Base-by-base conservation (phyloP, 1,140 invertebrate species). In the Lineus longissimus region DNA sequence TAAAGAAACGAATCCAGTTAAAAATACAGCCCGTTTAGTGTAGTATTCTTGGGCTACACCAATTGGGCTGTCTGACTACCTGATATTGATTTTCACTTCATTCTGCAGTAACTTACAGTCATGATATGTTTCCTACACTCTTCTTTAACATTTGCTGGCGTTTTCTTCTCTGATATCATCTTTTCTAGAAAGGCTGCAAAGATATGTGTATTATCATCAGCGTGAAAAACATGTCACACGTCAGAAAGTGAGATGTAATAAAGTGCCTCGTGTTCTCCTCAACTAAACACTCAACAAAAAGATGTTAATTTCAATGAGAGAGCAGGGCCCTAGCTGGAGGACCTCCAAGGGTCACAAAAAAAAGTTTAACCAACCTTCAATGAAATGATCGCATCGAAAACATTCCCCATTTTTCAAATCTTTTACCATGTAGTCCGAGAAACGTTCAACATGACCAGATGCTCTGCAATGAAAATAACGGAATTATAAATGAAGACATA, bases 391-490 rank as follows among this genome's bases (percentile, higher is more conserved):
- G 29, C 98, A 83, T 22, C 97, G 85, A 76, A 97, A 99, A 79
- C 97, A 99, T 77, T 98, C 96, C 7, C 97, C 97, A 69, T 86
- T 95, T 76, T 92, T 93, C 0, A 89, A 68, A 85, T 99, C 97
- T 82, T 99, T 99, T 0, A 98, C 96, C 97, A 99, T 99, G 54
- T 97, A 87, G 85, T 99, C 97, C 40, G 95, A 94, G 86, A 99
- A 99, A 63, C 96, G 86, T 73, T 99, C 97, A 0, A 99, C 95
- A 83, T 99, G 97, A 0, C 97, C 97, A 23, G 96, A 99, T 33
- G 97, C 94, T 78, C 87, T 89, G 76, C 60, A 84, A 82, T 63
- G 36, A 47, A 58, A 58, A 62, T 15, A 4, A 7, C 33, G 33
- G 33, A n/a, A n/a, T n/a, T n/a, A n/a, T n/a, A n/a, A n/a, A n/a